Base-by-base conservation (phyloP, 1,140 invertebrate species). In the Trichonephila inaurata region DNA sequence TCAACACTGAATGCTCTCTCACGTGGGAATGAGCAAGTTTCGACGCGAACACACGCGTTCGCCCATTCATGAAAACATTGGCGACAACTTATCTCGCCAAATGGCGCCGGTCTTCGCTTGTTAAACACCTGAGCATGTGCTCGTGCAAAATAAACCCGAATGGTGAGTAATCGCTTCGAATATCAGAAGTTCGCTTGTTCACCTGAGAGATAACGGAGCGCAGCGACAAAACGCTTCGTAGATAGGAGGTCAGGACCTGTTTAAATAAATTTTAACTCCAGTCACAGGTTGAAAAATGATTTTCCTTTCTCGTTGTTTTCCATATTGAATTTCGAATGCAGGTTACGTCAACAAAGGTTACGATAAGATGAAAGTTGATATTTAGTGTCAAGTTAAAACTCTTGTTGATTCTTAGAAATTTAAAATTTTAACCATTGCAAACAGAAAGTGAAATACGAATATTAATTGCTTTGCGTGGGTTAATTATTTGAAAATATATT, bases 1-100 rank as follows among this genome's bases (percentile, higher is more conserved):
- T 33, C 28, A 18, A 6, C 28, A 18, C 14, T 33, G 3, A 18
- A 33, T 16, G 28, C 33, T 77, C 14, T 40, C 72, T 77, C 72
- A 77, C 72, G 72, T 77, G 72, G 33, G 28, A 77, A 77, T 77
- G 33, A 77, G 16, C 72, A 77, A 77, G 33, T 77, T 69, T 40
- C 28, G 2, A 18, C 14, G 1, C 28, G 18, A 40, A 72, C 14
- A 28, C 72, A 40, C 28, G 72, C 28, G n/a, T 28, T 77, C 28
- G 3, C 24, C 18, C 72, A 77, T 77, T 77, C 72, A 77, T 77
- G 72, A 77, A 77, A 77, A 77, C 72, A 77, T 77, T 77, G 72
- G 72, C 72, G 72, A 16, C 3, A 19, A 33, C 33, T 77, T 77
- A 77, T 14, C 18, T 18, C 72, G 72, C 72, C 72, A 77, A 77